A percentile compares a stretch with the other conserved stretches of the same genome.
Evolutionary conservation across 2,888 invertebrate species (phyloP).

Genomic region (Eustalomyia histrio): DNA sequence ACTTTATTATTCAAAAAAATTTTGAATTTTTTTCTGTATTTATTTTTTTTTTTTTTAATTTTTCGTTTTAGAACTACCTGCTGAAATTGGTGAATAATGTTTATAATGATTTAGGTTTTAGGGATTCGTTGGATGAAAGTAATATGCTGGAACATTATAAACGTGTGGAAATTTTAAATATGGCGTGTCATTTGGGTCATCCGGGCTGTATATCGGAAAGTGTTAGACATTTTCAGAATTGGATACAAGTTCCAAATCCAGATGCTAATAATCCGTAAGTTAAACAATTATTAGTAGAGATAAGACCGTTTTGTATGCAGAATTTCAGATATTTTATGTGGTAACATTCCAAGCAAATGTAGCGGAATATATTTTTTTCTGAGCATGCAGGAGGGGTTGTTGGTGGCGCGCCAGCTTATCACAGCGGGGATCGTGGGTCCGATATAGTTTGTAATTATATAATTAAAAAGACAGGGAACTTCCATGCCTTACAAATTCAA

Average conservation of each 20-base stretch:
- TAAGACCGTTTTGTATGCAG: too few relatives aligned
- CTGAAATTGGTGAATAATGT: conserved; percentile 84
- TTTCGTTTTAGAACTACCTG: conserved; percentile 83
- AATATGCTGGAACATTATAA: conserved; percentile 86
- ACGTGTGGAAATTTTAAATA: conserved; percentile 85
- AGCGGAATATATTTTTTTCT: too few relatives aligned
- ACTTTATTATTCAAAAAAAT: too few relatives aligned
- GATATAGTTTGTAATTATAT: too few relatives aligned
- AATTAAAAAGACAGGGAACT: too few relatives aligned
- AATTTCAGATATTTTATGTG: too few relatives aligned
- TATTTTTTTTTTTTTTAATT: neutral
- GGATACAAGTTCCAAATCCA: conserved; percentile 87
- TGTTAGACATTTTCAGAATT: conserved; percentile 86
- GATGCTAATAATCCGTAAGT: conserved; percentile 87
- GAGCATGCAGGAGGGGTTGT: too few relatives aligned
- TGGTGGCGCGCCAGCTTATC: too few relatives aligned
- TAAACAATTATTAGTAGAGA: neutral
- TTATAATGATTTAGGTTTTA: conserved; percentile 86
- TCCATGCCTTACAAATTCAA: too few relatives aligned
- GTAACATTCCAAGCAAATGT: too few relatives aligned
- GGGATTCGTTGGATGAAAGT: conserved; percentile 80
- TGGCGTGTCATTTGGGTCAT: conserved; percentile 88
- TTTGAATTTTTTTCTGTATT: too few relatives aligned
- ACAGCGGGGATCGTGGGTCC: too few relatives aligned
- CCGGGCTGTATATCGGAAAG: conserved; percentile 87